Conservation (phyloP, 2,113 vertebrate species). For the Marmota monax region DNA sequence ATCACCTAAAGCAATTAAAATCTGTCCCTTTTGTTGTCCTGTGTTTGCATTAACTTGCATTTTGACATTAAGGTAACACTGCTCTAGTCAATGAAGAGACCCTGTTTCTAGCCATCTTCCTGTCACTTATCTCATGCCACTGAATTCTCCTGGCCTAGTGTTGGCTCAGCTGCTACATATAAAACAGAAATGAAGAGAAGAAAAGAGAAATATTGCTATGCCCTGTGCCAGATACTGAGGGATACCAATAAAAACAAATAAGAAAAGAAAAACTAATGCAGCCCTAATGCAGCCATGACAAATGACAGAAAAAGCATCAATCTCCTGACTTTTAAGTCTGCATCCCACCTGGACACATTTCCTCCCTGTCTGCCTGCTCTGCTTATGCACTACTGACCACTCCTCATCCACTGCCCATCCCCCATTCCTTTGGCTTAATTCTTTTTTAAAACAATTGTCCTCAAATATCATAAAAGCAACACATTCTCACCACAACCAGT, state of each 20-base stretch:
- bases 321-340: background rate
- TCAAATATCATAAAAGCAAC: slow-evolving; percentile 21
- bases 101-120: background rate
- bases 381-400: background rate
- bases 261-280: background rate
- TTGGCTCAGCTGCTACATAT: background rate
- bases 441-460: background rate
- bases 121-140: background rate
- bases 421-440: background rate
- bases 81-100: background rate
- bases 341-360: background rate
- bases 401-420: background rate
- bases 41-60: background rate
- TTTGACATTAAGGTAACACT: background rate
- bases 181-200: slow-evolving; percentile 43
- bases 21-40: background rate
- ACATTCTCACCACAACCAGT: background rate
- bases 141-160: background rate
- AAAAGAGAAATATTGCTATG: background rate
- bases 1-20: background rate
- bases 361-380: background rate
- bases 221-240: background rate
- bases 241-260: background rate
- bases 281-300: background rate
- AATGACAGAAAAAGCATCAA: background rate